These are phyloP conservation scores for Salminus brasiliensis DNA, from an alignment of 2,113 vertebrate genomes.

Conservation along the genomic window DNA sequence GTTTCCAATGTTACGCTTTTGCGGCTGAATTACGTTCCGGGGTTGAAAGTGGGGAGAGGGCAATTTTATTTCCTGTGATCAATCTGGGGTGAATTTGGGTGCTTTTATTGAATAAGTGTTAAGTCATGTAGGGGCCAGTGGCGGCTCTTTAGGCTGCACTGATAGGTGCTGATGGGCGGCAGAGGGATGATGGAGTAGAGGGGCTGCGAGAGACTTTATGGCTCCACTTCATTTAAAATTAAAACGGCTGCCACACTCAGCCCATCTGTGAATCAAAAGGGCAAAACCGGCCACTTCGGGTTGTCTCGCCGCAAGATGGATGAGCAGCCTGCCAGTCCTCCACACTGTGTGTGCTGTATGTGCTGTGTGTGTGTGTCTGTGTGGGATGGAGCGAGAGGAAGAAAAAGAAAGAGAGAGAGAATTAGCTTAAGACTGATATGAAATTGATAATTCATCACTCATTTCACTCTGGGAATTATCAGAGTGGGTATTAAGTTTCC, in stretches of 20 bases:
- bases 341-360: constrained; percentile 11
- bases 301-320: constrained; percentile 58
- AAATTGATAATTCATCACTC: not conserved
- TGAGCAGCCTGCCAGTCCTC: constrained; percentile 45
- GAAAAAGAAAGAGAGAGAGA: not conserved
- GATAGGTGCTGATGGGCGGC: constrained; percentile 48
- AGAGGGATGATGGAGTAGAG: constrained; percentile 52
- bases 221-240: constrained; percentile 65
- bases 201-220: constrained; percentile 52
- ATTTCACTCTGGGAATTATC: not conserved
- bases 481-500: not conserved
- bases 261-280: constrained; percentile 64
- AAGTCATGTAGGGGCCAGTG: constrained; percentile 51
- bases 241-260: constrained; percentile 61
- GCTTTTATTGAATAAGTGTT: constrained; percentile 60
- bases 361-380: not conserved
- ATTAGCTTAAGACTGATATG: not conserved
- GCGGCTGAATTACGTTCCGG: constrained; percentile 56
- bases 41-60: constrained; percentile 46
- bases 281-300: constrained; percentile 61
- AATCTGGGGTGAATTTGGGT: constrained; percentile 50
- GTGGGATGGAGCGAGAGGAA: not conserved
- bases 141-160: constrained; percentile 44
- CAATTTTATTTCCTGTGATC: constrained; percentile 47
- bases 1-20: constrained; percentile 50